phyloP scores from a whole-genome alignment of 1,140 invertebrate genomes.

The Drosophila trapezifrons region DNA sequence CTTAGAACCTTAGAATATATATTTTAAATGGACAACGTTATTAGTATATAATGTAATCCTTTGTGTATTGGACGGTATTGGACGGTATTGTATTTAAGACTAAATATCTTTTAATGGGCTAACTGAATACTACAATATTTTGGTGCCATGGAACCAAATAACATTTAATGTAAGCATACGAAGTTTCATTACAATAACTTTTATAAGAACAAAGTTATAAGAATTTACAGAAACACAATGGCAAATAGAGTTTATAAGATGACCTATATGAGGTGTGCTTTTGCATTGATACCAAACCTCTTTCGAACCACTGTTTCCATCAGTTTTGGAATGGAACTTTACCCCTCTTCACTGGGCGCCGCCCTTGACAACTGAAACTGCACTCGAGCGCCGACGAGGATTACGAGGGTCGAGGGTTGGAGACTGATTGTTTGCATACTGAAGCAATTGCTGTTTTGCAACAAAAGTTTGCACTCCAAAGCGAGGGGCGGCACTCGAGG shows the following conservation, averaged over 20 bases:
- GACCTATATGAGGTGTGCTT: not conserved
- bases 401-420: slow-evolving; percentile 16
- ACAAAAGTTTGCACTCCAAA: slow-evolving; percentile 27
- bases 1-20: not conserved
- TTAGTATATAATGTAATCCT: not conserved
- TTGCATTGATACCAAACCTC: not conserved
- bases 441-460: slow-evolving; percentile 20
- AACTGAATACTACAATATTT: not conserved
- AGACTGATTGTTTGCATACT: slow-evolving; percentile 49
- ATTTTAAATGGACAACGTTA: not conserved
- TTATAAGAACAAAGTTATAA: not conserved
- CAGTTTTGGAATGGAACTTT: slow-evolving; percentile 61
- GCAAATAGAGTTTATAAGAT: no score
- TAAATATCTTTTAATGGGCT: not conserved
- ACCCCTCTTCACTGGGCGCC: slow-evolving; percentile 31
- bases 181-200: not conserved
- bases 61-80: no score
- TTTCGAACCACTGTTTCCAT: slow-evolving; percentile 9
- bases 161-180: not conserved
- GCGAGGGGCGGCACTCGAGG: slow-evolving; percentile 44
- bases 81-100: not conserved
- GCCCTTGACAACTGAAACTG: slow-evolving; percentile 37
- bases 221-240: no score
- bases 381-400: slow-evolving; percentile 44
- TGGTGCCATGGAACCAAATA: not conserved